Evolutionary conservation across 2,113 vertebrate genomes (phyloP), one percentile per base, ranked within the genome.

Genomic region (Alligator mississippiensis): DNA sequence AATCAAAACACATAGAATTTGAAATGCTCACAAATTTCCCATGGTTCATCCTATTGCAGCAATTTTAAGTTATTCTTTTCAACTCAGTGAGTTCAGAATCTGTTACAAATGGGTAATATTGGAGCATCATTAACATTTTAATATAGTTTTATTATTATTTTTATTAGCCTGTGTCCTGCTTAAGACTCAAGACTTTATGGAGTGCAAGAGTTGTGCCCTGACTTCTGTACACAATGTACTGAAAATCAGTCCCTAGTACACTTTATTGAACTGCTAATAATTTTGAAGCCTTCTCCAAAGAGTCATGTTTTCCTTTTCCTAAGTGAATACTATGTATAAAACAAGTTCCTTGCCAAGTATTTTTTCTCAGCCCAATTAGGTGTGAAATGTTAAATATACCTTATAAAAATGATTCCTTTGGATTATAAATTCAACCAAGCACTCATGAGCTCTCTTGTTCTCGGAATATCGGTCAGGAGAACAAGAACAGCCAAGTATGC

Each of bases 121-220:
- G 68, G 75, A 78, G 68, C 76, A 75, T 70, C 88, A 94, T 92
- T 95, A 95, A 93, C 86, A 97, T 96, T 89, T 95, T 93, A 95
- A 94, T 96, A 88, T 25, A 25, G 34, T 91, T 93, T 89, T 76
- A 12, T 79, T 85, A 84, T 5, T 6, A 38, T 21, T 86, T 84
- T 87, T 77, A 57, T 77, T 92, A 84, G 59, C 70, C 75, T 87
- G 22, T 88, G 30, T 81, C 84, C 64, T 82, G 15, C 79, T 96
- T 97, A 84, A 87, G 77, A 81, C 22, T 85, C 70, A 88, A 92
- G 64, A 57, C 30, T 80, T 92, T n/a, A 72, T 92, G 88, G 83
- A 54, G 63, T 82, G 38, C 28, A 85, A 88, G 88, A 94, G 77
- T n/a, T 2, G 0, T 74, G 19, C 76, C 75, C 70, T 75, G 81